Percentiles rank a stretch among this genome's conserved stretches.
Evolutionary conservation across 2,888 invertebrate genomes (phyloP).

Genomic region (Ypsolopha sequella): DNA sequence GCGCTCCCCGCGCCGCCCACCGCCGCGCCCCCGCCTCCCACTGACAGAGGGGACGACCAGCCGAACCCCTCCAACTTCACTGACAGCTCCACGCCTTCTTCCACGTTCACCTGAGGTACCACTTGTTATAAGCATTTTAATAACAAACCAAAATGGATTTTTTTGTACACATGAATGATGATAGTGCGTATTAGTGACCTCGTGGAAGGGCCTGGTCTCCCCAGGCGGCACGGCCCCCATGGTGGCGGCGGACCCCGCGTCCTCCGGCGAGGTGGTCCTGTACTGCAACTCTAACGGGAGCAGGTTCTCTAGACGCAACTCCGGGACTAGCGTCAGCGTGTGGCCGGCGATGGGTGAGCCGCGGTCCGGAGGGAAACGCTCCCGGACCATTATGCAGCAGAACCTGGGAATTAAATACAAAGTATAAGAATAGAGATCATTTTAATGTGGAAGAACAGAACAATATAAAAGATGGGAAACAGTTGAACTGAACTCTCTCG

Average conservation of each 20-base stretch:
- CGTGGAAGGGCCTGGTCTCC: slow-evolving; percentile 46
- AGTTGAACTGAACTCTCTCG: too few species aligned
- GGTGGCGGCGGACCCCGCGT: slow-evolving; percentile 23
- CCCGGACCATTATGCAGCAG: slow-evolving; percentile 83
- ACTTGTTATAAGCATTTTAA: not conserved
- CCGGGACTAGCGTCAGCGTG: slow-evolving; percentile 86
- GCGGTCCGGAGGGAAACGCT: slow-evolving; percentile 81
- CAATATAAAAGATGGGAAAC: too few species aligned
- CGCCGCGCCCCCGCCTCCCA: slow-evolving; percentile 68
- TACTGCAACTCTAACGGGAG: slow-evolving; percentile 86
- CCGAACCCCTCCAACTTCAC: slow-evolving; percentile 89
- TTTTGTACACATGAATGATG: not conserved
- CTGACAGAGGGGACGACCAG: slow-evolving; percentile 74
- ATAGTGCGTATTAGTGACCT: slow-evolving; percentile 29
- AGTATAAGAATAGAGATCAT: not conserved
- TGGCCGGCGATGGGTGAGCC: slow-evolving; percentile 84
- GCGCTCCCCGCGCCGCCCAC: slow-evolving; percentile 68
- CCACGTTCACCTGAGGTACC: slow-evolving; percentile 74
- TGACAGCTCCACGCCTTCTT: slow-evolving; percentile 78
- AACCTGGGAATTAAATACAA: slow-evolving; percentile 63
- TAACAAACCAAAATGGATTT: too few species aligned
- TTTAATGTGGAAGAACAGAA: not conserved
- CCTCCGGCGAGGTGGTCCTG: slow-evolving; percentile 35
- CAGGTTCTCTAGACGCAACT: slow-evolving; percentile 87
- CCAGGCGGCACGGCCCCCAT: slow-evolving; percentile 40